phyloP scores from a whole-genome alignment of 2,113 vertebrate species.

The Hypanus sabinus region DNA sequence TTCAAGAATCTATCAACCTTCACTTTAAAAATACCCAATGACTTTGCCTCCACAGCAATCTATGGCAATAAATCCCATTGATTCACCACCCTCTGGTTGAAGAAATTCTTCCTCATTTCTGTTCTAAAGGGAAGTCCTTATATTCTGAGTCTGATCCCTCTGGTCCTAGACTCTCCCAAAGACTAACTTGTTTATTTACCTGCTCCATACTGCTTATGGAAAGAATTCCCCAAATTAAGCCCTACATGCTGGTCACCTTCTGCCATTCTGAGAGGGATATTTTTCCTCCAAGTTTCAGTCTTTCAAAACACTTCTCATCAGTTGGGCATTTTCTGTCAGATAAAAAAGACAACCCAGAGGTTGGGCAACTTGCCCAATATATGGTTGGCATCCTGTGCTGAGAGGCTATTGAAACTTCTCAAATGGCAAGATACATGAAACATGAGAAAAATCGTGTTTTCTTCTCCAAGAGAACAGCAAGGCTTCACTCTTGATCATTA shows the following conservation, averaged over 20 bases:
- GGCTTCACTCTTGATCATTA: neutral
- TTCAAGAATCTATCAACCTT: no score
- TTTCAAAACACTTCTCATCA: neutral
- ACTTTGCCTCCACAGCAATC: no score
- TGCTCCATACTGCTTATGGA: neutral
- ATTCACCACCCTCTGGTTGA: no score
- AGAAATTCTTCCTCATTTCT: no score
- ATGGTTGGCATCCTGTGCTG: constrained; percentile 3
- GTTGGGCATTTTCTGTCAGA: neutral
- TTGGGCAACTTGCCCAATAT: no score
- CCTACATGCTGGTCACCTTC: neutral
- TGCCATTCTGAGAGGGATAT: neutral
- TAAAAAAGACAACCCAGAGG: neutral
- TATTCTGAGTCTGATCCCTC: no score
- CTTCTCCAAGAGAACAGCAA: neutral
- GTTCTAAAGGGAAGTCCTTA: no score
- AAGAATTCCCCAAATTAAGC: neutral
- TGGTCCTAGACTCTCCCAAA: no score
- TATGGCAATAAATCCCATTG: no score
- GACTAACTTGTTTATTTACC: neutral
- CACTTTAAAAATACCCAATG: no score
- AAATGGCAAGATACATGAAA: neutral
- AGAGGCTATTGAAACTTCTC: neutral
- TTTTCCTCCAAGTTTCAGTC: neutral
- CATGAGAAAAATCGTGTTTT: neutral